Conservation (phyloP, 2,888 invertebrate species). For the Myathropa florea region DNA sequence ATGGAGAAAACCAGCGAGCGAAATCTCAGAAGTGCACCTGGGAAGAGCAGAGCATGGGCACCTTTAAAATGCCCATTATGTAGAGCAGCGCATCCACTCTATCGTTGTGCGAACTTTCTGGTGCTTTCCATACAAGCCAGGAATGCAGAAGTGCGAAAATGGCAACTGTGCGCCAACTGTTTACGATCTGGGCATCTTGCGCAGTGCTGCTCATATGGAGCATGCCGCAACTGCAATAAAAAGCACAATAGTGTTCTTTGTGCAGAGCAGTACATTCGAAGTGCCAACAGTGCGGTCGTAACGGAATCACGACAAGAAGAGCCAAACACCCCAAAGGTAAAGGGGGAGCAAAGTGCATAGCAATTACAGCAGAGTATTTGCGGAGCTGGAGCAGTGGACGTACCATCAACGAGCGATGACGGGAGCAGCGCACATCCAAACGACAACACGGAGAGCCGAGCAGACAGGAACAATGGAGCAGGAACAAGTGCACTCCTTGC, state of each 20-base stretch:
- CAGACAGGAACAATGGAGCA: neutral
- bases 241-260: neutral
- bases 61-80: neutral
- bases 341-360: neutral
- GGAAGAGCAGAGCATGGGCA: neutral
- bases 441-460: neutral
- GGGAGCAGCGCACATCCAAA: neutral
- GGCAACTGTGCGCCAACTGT: slow-evolving; percentile 2
- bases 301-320: neutral
- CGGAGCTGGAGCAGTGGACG: neutral
- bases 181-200: neutral
- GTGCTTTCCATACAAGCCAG: neutral
- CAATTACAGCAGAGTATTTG: neutral
- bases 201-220: neutral
- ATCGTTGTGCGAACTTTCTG: slow-evolving; percentile 6
- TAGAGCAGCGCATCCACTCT: slow-evolving; percentile 1
- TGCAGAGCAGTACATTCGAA: too few species aligned
- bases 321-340: neutral
- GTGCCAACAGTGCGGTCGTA: too few species aligned
- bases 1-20: neutral
- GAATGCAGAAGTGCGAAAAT: neutral
- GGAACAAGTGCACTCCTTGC: neutral
- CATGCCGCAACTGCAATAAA: neutral
- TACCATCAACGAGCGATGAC: neutral
- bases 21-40: neutral